phyloP scores from a whole-genome alignment of 2,113 vertebrate species.

The Opisthocomus hoazin region DNA sequence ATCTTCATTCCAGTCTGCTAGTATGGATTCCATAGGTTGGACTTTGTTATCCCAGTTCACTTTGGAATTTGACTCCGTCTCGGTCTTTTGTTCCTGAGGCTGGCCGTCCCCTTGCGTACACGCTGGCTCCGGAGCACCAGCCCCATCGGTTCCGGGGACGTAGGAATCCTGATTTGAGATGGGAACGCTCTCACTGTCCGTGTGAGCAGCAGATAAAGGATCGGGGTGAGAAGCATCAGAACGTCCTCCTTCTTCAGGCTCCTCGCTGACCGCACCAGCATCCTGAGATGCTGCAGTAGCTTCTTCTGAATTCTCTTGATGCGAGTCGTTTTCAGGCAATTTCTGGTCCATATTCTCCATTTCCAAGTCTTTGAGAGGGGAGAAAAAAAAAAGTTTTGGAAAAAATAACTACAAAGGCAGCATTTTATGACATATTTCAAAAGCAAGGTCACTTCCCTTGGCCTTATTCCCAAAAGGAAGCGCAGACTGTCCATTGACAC shows the following conservation, averaged over 20 bases:
- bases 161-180: slow-evolving; percentile 28
- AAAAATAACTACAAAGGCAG: neutral
- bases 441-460: neutral
- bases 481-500: neutral
- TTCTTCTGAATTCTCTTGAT: slow-evolving; percentile 59
- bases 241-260: slow-evolving; percentile 31
- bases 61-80: slow-evolving; percentile 63
- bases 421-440: neutral
- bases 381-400: neutral
- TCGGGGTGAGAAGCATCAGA: neutral
- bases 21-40: slow-evolving; percentile 87
- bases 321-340: slow-evolving; percentile 68
- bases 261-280: neutral
- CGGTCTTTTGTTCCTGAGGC: slow-evolving; percentile 65
- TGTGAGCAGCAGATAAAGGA: neutral
- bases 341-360: slow-evolving; percentile 71
- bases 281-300: slow-evolving; percentile 52
- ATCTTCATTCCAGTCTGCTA: slow-evolving; percentile 98
- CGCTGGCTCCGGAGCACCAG: slow-evolving; percentile 26
- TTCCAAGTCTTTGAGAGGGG: slow-evolving; percentile 70
- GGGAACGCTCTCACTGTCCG: neutral
- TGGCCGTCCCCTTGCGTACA: slow-evolving; percentile 62
- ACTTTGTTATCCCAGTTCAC: slow-evolving; percentile 70
- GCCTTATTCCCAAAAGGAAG: neutral
- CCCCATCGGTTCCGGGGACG: neutral